phyloP scores from a whole-genome alignment of 2,888 invertebrate species.

The Platycheirus albimanus region DNA sequence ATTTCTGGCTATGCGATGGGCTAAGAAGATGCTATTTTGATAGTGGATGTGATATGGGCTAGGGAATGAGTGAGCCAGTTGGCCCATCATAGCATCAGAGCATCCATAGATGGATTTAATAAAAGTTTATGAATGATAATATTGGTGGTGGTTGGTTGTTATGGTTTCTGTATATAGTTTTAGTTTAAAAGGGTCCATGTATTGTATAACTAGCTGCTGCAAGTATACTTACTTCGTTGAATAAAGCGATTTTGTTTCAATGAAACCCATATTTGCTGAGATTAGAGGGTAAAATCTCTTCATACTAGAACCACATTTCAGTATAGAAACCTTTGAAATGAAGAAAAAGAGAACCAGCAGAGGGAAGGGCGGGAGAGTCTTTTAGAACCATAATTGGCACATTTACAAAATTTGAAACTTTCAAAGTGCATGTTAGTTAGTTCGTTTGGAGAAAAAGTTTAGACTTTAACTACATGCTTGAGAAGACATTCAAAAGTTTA shows the following conservation, averaged over 20 bases:
- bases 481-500: slow-evolving; percentile 37
- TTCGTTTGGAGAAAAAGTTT: slow-evolving; percentile 60
- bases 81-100: slow-evolving; percentile 31
- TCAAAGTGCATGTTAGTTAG: slow-evolving; percentile 66
- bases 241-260: slow-evolving; percentile 66
- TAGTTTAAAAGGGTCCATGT: background rate
- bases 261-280: slow-evolving; percentile 59
- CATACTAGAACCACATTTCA: slow-evolving; percentile 18
- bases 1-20: slow-evolving; percentile 5
- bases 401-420: slow-evolving; percentile 68
- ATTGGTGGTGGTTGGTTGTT: slow-evolving; percentile 25
- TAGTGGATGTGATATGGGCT: slow-evolving; percentile 28
- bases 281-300: slow-evolving; percentile 46
- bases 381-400: slow-evolving; percentile 62
- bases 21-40: slow-evolving; percentile 23
- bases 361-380: background rate
- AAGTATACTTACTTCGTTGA: slow-evolving; percentile 40
- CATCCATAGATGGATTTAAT: slow-evolving; percentile 65
- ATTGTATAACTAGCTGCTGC: slow-evolving; percentile 13
- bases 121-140: slow-evolving; percentile 70
- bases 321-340: slow-evolving; percentile 40
- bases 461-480: slow-evolving; percentile 29
- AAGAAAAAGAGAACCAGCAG: slow-evolving; percentile 4
- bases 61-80: background rate
- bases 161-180: background rate